Base-by-base conservation (phyloP, 2,797 vertebrate genomes). In the Neomorphus geoffroyi region DNA sequence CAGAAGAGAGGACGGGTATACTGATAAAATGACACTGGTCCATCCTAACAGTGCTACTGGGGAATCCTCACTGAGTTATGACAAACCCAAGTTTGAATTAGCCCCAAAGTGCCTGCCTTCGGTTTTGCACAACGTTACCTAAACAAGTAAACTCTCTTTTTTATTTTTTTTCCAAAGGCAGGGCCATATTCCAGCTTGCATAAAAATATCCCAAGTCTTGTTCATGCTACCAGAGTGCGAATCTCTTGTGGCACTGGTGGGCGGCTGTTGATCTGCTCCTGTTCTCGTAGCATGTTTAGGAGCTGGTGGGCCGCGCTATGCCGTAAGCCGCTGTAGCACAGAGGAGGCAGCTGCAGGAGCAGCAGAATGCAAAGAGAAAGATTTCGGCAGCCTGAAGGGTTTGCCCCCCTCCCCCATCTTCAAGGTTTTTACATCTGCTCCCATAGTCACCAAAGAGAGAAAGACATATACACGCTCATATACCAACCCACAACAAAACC, bases 401-500 rank as follows among this genome's bases (percentile, higher is more conserved):
- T 61, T 73, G 64, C 4, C 14, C 18, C 64, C 83, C 66, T 67
- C 85, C 86, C 86, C 86, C 72, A 43, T 17, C 65, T 30, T 64
- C 54, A 57, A 35, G 64, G 37, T 75, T 95, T 93, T 41, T 54
- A 69, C 90, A 84, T 89, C 75, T 86, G 67, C 84, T 79, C 74
- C 51, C 30, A 10, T 39, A 88, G 87, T 66, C 70, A 86, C 91
- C 79, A 61, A 65, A 53, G 71, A 92, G n/a, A 86, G 53, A 64
- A 73, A 91, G 83, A 94, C 35, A 54, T 2, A 74, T n/a, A 65
- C 37, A 65, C 37, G 37, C 78, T 94, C 86, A 80, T 56, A 58
- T 26, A 66, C 64, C 87, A 94, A 33, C 90, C 93, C 92, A 80
- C 69, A 84, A n/a, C 43, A 71, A 84, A 97, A 95, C 96, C 97